phyloP scores from a whole-genome alignment of 2,797 vertebrate species.

The Jordanella pulchra region DNA sequence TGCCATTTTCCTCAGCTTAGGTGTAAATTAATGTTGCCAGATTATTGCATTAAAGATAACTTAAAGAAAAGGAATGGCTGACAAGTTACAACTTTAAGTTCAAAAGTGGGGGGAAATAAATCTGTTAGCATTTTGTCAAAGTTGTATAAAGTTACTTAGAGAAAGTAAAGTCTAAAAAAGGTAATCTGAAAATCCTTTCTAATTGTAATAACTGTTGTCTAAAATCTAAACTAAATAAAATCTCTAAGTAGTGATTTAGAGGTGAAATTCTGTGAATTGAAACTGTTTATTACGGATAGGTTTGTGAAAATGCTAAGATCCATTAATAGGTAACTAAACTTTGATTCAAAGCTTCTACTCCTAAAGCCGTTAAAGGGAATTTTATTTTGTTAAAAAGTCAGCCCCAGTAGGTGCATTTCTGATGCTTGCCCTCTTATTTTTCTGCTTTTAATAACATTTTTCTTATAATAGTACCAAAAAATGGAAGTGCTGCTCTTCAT shows the following conservation, averaged over 20 bases:
- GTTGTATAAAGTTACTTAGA: too few species aligned
- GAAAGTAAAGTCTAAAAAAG: neutral
- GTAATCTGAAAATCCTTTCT: neutral
- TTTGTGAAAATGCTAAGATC: neutral
- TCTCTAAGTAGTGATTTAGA: neutral
- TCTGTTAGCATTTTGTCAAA: neutral
- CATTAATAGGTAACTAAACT: neutral
- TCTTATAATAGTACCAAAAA: neutral
- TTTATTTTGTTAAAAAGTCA: neutral
- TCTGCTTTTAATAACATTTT: neutral
- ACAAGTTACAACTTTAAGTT: neutral
- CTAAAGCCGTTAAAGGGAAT: neutral
- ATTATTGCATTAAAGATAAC: neutral
- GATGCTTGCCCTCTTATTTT: neutral
- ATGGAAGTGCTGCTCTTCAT: neutral
- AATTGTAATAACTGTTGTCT: neutral
- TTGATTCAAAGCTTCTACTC: neutral
- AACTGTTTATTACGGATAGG: neutral
- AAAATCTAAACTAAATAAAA: neutral
- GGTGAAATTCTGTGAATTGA: neutral
- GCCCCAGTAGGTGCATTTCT: neutral
- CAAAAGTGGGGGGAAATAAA: neutral
- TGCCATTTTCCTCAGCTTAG: too few species aligned
- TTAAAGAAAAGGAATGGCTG: neutral
- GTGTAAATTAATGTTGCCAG: too few species aligned